These are phyloP conservation scores for Atta colombica DNA, from an alignment of 1,140 invertebrate genomes.

Conservation along the genomic window DNA sequence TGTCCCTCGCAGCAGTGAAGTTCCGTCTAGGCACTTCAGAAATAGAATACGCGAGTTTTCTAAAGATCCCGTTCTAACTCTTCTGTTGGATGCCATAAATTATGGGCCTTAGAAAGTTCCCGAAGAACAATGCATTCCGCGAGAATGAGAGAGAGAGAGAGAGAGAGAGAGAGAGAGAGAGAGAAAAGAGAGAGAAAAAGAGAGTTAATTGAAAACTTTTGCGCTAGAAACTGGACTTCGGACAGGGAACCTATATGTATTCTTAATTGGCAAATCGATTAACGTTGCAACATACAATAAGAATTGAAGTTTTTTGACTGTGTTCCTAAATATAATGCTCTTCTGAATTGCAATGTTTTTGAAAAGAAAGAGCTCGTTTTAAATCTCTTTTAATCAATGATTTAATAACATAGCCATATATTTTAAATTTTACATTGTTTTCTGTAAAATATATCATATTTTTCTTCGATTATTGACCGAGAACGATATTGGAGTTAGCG, in stretches of 20 bases:
- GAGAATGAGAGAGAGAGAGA: background rate
- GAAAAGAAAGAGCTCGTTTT: background rate
- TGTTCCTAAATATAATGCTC: background rate
- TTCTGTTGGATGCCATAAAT: constrained; percentile 60
- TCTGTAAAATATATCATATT: background rate
- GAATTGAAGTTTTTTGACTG: background rate
- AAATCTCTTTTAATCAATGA: background rate
- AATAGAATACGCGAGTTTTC: constrained; percentile 54
- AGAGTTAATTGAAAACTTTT: constrained; percentile 68
- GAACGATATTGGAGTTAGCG: background rate
- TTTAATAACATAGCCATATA: background rate
- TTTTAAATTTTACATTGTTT: background rate
- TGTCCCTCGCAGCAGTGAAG: constrained; percentile 53
- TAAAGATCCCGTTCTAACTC: constrained; percentile 40
- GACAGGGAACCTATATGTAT: background rate
- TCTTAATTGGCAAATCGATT: constrained; percentile 49
- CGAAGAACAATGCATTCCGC: constrained; percentile 33
- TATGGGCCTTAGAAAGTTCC: constrained; percentile 46
- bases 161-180: background rate
- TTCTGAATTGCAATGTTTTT: background rate
- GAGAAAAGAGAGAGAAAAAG: background rate
- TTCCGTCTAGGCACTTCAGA: constrained; percentile 39
- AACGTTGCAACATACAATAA: background rate
- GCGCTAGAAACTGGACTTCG: background rate
- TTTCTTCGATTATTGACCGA: background rate